A percentile compares a stretch with the other conserved stretches of the same genome.
phyloP scores from a whole-genome alignment of 1,140 invertebrate genomes.

The Drosophila sulfurigaster region DNA sequence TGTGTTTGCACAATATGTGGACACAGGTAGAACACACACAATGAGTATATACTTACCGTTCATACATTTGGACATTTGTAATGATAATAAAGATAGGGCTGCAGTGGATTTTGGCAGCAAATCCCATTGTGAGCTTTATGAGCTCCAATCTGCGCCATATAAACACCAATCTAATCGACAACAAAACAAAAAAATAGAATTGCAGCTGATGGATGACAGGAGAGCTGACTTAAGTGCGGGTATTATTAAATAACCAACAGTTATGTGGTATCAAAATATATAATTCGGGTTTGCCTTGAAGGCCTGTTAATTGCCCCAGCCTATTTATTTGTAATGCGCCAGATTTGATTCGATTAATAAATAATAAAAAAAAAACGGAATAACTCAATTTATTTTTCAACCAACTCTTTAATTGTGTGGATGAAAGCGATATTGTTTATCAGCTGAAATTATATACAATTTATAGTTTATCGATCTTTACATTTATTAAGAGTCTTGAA shows the following conservation, averaged over 20 bases:
- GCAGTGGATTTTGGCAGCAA: conserved; percentile 26
- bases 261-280: conserved; percentile 9
- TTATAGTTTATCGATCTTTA: too few relatives aligned
- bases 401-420: background rate
- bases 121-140: conserved; percentile 6
- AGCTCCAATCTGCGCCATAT: conserved; percentile 37
- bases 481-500: background rate
- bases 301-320: background rate
- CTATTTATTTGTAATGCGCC: background rate
- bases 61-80: conserved; percentile 15
- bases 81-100: conserved; percentile 51
- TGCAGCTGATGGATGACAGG: conserved; percentile 22
- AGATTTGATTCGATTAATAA: background rate
- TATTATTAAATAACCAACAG: conserved; percentile 3
- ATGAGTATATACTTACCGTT: too few relatives aligned
- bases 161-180: conserved; percentile 45
- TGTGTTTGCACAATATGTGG: background rate
- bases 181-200: background rate
- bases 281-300: background rate
- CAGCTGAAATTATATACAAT: too few relatives aligned
- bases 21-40: too few relatives aligned
- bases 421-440: background rate
- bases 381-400: background rate
- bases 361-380: background rate
- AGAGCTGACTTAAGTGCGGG: background rate